Evolutionary conservation across 2,113 vertebrate species (phyloP).

Genomic region (Hippocampus comes): DNA sequence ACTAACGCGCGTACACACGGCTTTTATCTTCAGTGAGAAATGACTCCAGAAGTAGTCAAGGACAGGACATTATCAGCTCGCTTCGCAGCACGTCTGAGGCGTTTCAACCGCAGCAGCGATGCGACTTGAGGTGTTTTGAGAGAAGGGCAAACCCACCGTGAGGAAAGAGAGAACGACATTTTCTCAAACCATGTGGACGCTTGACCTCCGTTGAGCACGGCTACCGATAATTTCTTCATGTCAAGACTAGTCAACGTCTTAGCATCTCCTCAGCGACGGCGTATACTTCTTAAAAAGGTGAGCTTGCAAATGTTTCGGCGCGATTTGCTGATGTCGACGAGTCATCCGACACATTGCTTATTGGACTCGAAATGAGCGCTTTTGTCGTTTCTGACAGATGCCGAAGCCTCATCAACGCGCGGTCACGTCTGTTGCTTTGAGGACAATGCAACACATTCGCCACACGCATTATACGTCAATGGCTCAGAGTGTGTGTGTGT

Average conservation of each 20-base stretch:
- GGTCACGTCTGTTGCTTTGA: conserved; percentile 48
- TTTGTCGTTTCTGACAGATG: conserved; percentile 43
- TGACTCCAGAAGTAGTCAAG: neutral
- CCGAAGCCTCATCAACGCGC: conserved; percentile 29
- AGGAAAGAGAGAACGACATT: neutral
- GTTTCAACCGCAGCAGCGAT: neutral
- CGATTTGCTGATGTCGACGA: conserved; percentile 1
- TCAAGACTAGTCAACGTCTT: neutral
- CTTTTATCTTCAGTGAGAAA: neutral
- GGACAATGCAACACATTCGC: conserved; percentile 10
- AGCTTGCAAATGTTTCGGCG: neutral
- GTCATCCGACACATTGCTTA: conserved; percentile 21
- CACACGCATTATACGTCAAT: conserved; percentile 1
- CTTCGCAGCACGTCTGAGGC: neutral
- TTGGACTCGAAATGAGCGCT: conserved; percentile 25
- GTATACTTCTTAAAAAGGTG: too few relatives aligned
- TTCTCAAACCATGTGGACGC: neutral
- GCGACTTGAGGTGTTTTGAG: neutral
- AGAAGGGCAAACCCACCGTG: neutral
- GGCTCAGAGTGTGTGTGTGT: neutral
- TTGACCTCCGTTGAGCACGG: neutral
- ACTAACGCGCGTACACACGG: neutral
- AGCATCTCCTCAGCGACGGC: neutral
- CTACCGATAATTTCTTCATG: neutral
- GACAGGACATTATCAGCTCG: conserved; percentile 1